Percentiles rank a stretch among this genome's conserved stretches.
Conservation (phyloP, 2,113 vertebrate genomes). For the Candoia aspera region DNA sequence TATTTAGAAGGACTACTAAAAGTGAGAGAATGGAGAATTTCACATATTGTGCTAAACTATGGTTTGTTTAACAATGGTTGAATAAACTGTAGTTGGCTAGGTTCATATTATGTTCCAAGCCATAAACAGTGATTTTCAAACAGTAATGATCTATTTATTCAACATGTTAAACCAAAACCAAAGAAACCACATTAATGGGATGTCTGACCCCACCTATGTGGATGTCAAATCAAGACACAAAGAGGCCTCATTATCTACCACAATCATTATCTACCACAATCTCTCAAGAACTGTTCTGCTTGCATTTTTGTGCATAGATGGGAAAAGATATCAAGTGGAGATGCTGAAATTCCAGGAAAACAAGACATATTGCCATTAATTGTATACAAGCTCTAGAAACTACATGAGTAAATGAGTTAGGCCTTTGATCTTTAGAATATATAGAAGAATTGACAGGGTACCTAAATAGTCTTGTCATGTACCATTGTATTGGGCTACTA, state of each 20-base stretch:
- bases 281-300: not conserved
- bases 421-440: not conserved
- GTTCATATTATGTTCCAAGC: not conserved
- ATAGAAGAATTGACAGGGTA: not conserved
- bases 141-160: not conserved
- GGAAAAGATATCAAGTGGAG: not conserved
- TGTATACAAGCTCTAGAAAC: not conserved
- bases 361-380: not conserved
- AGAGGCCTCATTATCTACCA: not conserved
- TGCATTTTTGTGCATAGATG: not conserved
- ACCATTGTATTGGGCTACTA: not conserved
- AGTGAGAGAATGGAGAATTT: not conserved
- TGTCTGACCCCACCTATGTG: not conserved
- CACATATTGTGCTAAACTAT: not conserved
- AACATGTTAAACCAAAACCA: not conserved
- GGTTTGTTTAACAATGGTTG: not conserved
- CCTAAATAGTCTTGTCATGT: not conserved
- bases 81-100: not conserved
- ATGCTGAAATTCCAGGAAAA: not conserved
- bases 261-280: not conserved
- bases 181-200: not conserved
- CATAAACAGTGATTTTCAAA: not conserved
- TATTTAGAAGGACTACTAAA: not conserved
- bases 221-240: not conserved
- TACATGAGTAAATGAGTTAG: not conserved